phyloP scores from a whole-genome alignment of 1,140 invertebrate species.

The Drosophila malerkotliana region DNA sequence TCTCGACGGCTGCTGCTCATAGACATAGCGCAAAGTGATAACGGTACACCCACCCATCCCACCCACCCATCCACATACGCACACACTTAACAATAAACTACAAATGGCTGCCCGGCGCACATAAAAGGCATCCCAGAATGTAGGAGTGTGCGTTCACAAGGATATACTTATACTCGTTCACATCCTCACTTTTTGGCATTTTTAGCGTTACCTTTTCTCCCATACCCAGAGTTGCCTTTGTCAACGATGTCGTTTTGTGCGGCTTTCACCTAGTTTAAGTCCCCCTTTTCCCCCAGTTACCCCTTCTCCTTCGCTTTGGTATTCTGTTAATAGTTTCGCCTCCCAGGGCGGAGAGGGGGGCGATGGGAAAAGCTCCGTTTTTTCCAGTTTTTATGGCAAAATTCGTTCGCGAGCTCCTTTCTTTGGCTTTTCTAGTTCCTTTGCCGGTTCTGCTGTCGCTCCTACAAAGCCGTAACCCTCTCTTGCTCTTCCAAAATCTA shows the following conservation, averaged over 20 bases:
- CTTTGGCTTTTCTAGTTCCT: constrained; percentile 8
- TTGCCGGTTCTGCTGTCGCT: constrained; percentile 1
- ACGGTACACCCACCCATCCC: constrained; percentile 26
- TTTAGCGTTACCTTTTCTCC: constrained; percentile 56
- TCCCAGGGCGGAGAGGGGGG: background rate
- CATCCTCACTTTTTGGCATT: constrained; percentile 64
- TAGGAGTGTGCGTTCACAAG: constrained; percentile 9
- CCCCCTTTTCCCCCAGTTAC: background rate
- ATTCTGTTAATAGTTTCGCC: constrained; percentile 54
- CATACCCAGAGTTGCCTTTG: constrained; percentile 34
- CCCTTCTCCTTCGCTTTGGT: background rate
- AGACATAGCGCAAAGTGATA: constrained; percentile 46
- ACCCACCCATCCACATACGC: background rate
- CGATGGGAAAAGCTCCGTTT: constrained; percentile 9
- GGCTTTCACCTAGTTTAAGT: constrained; percentile 68
- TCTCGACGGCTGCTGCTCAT: constrained; percentile 44
- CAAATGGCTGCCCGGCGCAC: constrained; percentile 62
- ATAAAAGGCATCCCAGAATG: constrained; percentile 58
- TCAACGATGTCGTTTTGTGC: constrained; percentile 61
- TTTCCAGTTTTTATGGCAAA: constrained; percentile 35
- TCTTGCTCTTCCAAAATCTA: background rate
- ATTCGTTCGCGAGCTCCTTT: constrained; percentile 36
- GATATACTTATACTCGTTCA: constrained; percentile 34
- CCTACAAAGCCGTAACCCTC: background rate
- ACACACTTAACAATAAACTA: constrained; percentile 57